phyloP scores from a whole-genome alignment of 2,888 invertebrate species.

The Lycophotia porphyrea region DNA sequence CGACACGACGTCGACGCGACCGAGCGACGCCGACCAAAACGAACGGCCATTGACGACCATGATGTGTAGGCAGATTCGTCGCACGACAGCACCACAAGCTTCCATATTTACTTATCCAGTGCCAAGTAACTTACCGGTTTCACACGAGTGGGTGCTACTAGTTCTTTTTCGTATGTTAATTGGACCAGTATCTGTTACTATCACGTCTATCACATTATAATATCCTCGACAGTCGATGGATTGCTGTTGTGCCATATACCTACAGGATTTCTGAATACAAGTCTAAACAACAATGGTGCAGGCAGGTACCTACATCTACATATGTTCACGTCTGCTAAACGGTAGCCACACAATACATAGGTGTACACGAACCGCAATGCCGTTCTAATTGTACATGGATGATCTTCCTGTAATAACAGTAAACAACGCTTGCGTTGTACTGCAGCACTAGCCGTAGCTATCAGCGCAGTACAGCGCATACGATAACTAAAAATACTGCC shows the following conservation, averaged over 20 bases:
- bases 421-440: conserved; percentile 44
- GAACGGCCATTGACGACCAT: conserved; percentile 31
- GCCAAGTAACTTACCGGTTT: conserved; percentile 87
- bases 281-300: conserved; percentile 19
- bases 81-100: conserved; percentile 85
- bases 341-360: conserved; percentile 15
- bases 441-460: conserved; percentile 38
- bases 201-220: conserved; percentile 76
- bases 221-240: conserved; percentile 66
- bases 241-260: conserved; percentile 53
- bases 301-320: not conserved
- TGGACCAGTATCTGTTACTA: conserved; percentile 77
- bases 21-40: conserved; percentile 29
- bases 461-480: conserved; percentile 26
- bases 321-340: conserved; percentile 6
- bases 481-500: conserved; percentile 51
- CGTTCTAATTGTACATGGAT: conserved; percentile 56
- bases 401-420: conserved; percentile 58
- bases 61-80: conserved; percentile 87
- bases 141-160: conserved; percentile 85
- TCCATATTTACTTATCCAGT: conserved; percentile 87
- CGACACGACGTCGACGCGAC: conserved; percentile 36
- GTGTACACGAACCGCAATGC: conserved; percentile 22
- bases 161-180: conserved; percentile 84
- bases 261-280: conserved; percentile 24